Evolutionary conservation across 2,888 invertebrate genomes (phyloP).

Genomic region (Drosophila merina): DNA sequence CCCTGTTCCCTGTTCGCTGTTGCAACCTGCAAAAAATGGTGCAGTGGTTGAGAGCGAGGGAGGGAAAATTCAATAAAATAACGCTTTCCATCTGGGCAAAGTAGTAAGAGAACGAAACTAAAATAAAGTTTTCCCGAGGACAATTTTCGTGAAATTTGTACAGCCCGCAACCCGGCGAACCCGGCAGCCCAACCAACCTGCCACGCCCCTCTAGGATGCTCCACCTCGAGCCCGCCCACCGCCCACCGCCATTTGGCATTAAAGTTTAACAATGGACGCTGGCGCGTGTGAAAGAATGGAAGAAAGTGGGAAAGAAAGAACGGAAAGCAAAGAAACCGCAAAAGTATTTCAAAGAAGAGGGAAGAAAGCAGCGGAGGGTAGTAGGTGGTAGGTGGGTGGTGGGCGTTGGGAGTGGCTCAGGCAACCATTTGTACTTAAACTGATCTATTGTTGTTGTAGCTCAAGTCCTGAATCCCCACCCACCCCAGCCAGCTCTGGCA

Average conservation of each 20-base stretch:
- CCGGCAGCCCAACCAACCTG: slow-evolving; percentile 8
- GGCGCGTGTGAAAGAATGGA: slow-evolving; percentile 47
- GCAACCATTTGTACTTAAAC: slow-evolving; percentile 70
- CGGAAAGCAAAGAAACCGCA: slow-evolving; percentile 53
- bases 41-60: not conserved
- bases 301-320: slow-evolving; percentile 27
- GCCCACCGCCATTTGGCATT: slow-evolving; percentile 39
- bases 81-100: slow-evolving; percentile 66
- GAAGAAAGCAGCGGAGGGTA: not conserved
- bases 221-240: not conserved
- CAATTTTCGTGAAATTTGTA: slow-evolving; percentile 70
- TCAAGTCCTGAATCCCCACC: slow-evolving; percentile 36
- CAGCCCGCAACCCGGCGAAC: slow-evolving; percentile 56
- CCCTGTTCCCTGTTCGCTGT: slow-evolving; percentile 21
- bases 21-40: slow-evolving; percentile 14
- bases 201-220: slow-evolving; percentile 7
- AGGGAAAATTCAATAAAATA: slow-evolving; percentile 74
- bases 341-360: slow-evolving; percentile 46
- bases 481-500: not conserved
- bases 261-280: slow-evolving; percentile 67
- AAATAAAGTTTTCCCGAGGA: slow-evolving; percentile 51
- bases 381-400: not conserved
- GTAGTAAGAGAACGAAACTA: slow-evolving; percentile 44
- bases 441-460: slow-evolving; percentile 66
- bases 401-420: slow-evolving; percentile 14